These are phyloP conservation scores for Alsophila aescularia DNA, from an alignment of 2,888 invertebrate species.

Conservation along the genomic window DNA sequence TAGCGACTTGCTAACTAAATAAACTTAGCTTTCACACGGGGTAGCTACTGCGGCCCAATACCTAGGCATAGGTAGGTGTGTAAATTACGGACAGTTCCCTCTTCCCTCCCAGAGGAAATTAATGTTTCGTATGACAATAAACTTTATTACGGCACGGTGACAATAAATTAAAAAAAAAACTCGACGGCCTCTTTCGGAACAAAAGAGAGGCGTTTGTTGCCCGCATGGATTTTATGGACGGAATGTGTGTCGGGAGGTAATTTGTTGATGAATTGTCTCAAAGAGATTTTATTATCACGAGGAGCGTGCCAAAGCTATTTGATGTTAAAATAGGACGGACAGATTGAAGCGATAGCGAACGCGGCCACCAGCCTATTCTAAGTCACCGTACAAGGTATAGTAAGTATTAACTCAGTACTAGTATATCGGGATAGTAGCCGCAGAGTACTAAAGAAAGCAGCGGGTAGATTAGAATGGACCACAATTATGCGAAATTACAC, in stretches of 20 bases:
- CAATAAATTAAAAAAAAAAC: constrained; percentile 42
- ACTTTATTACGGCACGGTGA: constrained; percentile 45
- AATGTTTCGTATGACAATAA: constrained; percentile 53
- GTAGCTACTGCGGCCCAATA: constrained; percentile 26
- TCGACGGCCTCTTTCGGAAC: constrained; percentile 16
- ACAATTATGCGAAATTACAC: too few relatives aligned
- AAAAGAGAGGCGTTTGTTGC: constrained; percentile 29
- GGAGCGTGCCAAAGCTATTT: too few relatives aligned
- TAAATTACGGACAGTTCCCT: constrained; percentile 46
- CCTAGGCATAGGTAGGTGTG: constrained; percentile 32
- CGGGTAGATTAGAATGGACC: too few relatives aligned
- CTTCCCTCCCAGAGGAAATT: constrained; percentile 53
- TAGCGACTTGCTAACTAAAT: background rate
- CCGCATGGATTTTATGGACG: constrained; percentile 23
- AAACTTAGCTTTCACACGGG: background rate
- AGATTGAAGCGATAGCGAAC: too few relatives aligned
- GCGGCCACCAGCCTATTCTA: too few relatives aligned
- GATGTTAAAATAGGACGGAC: too few relatives aligned
- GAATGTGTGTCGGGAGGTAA: constrained; percentile 16
- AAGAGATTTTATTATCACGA: constrained; percentile 19
- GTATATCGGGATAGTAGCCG: too few relatives aligned
- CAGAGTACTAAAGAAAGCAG: too few relatives aligned
- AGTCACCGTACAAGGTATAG: too few relatives aligned
- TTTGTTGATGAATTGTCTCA: constrained; percentile 23
- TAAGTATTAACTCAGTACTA: too few relatives aligned